These are phyloP conservation scores for Rhinoptilus africanus DNA, from an alignment of 2,113 vertebrate species.

Conservation along the genomic window DNA sequence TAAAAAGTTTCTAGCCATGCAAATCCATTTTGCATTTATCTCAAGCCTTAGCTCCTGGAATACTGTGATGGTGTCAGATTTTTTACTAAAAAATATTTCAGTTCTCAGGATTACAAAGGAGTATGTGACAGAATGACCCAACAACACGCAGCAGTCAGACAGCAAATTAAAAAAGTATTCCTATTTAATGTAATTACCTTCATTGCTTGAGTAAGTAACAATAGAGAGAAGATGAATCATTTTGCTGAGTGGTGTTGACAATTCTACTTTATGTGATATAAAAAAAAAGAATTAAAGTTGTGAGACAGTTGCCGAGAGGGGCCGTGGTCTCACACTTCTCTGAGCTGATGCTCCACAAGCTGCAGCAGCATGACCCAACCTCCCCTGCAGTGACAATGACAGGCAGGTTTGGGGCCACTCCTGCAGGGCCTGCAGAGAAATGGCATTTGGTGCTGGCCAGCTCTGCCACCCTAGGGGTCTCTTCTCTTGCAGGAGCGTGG, in stretches of 20 bases:
- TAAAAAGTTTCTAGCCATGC: background rate
- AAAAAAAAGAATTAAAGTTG: background rate
- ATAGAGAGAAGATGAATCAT: background rate
- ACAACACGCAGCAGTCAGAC: background rate
- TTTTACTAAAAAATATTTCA: background rate
- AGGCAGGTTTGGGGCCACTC: background rate
- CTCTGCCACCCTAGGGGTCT: background rate
- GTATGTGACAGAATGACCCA: background rate
- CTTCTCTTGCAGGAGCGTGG: fast-evolving
- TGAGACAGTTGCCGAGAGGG: background rate
- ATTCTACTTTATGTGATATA: background rate
- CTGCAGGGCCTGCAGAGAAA: background rate
- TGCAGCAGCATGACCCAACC: fast-evolving
- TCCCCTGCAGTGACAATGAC: fast-evolving
- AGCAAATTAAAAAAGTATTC: background rate
- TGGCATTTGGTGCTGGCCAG: background rate
- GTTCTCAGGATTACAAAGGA: background rate
- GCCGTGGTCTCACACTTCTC: fast-evolving
- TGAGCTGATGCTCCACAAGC: fast-evolving
- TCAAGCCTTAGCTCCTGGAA: background rate
- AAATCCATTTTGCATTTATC: background rate
- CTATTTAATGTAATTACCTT: background rate
- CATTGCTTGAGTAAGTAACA: background rate
- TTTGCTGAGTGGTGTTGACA: background rate
- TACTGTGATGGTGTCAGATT: background rate